A percentile compares a stretch with the other conserved stretches of the same genome.
These are phyloP conservation scores for Cataglyphis livida DNA, from an alignment of 2,888 invertebrate genomes.

Conservation along the genomic window DNA sequence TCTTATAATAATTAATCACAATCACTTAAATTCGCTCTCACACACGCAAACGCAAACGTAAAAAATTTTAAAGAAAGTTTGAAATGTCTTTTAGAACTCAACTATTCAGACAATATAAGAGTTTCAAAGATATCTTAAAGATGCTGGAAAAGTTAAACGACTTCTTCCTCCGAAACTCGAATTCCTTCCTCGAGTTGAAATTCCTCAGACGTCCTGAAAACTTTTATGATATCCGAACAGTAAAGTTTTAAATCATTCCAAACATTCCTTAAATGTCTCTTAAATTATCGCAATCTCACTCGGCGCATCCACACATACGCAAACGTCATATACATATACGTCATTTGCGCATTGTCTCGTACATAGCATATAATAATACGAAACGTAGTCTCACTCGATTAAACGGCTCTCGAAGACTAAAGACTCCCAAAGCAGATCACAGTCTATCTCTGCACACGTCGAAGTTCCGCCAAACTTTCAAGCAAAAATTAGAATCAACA, in stretches of 20 bases:
- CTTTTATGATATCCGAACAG: neutral
- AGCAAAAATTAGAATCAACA: constrained; percentile 52
- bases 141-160: neutral
- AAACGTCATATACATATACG: constrained; percentile 14
- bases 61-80: constrained; percentile 21
- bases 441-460: constrained; percentile 83
- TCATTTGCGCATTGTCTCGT: neutral
- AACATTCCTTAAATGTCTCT: constrained; percentile 13
- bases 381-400: constrained; percentile 74
- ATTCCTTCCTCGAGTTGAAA: neutral
- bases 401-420: constrained; percentile 81
- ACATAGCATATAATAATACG: constrained; percentile 60
- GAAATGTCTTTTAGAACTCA: neutral
- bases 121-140: neutral
- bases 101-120: neutral
- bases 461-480: constrained; percentile 68
- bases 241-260: neutral
- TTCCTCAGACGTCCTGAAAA: neutral
- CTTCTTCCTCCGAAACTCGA: neutral
- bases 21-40: neutral
- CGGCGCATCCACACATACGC: neutral
- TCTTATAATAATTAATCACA: constrained; percentile 44
- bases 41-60: neutral
- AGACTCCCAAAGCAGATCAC: constrained; percentile 85
- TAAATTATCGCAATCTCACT: neutral